Evolutionary conservation across 92 coral and sea anemone species (phyloP).

Genomic region (Virgularia gustaviana): DNA sequence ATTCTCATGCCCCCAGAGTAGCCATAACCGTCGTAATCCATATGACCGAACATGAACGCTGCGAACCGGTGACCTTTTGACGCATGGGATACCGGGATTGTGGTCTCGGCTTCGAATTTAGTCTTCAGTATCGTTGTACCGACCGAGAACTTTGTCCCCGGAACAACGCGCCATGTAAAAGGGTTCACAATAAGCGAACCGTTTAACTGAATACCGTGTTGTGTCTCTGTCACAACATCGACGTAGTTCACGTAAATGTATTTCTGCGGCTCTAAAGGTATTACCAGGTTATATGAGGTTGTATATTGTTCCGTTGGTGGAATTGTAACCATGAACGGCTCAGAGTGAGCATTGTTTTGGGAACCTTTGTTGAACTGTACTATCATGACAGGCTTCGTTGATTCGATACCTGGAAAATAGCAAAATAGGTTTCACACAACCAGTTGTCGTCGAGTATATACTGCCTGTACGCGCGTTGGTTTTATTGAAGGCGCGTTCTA

Average conservation of each 20-base stretch:
- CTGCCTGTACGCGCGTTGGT: no score
- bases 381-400: slow-evolving; percentile 11
- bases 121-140: no score
- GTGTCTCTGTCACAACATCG: background rate
- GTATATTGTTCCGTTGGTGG: slow-evolving; percentile 17
- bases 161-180: background rate
- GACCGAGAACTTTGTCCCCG: background rate
- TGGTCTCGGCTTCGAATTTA: background rate
- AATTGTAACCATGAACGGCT: background rate
- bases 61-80: slow-evolving; percentile 5
- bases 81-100: background rate
- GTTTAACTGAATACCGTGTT: background rate
- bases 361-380: slow-evolving; percentile 20
- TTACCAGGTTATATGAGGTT: background rate
- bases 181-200: background rate
- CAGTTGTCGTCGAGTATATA: no score
- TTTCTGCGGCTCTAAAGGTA: background rate
- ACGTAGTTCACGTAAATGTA: background rate
- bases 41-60: slow-evolving; percentile 16
- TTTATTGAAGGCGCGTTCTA: no score
- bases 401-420: no score
- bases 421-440: no score
- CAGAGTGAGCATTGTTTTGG: background rate
- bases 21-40: slow-evolving; percentile 28
- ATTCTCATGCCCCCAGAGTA: slow-evolving; percentile 33